Evolutionary conservation across 2,888 invertebrate genomes (phyloP), one percentile per base, ranked within the genome.

Genomic region (Pheosia tremula): DNA sequence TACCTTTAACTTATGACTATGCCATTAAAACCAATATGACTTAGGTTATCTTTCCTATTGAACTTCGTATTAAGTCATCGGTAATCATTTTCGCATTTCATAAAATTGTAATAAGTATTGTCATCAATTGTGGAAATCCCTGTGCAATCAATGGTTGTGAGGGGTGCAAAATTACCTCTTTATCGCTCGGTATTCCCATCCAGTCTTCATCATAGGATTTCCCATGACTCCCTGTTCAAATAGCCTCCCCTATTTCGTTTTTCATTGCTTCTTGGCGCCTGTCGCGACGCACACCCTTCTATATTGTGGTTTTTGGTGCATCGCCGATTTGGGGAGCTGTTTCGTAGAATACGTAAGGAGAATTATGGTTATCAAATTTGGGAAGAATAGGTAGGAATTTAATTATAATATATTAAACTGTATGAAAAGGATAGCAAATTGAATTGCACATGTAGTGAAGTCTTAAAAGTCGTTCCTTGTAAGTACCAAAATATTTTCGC

Each of bases 131-230:
- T 86, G 91, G 91, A 87, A 91, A 87, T 87, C 80, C 88, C 87
- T 78, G 70, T 73, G 71, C 79, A 85, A 84, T 87, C 85, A 82
- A 88, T 86, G 85, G 73, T 69, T 62, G 65, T 62, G 71, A 49
- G 81, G 84, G 86, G 88, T 84, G 86, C 83, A 71, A 84, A 75
- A 83, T 80, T 72, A 68, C 71, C 74, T 76, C 65, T 80, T 81
- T 79, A 79, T 74, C 72, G 78, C 62, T 67, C 77, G 89, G 91
- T 84, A 89, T 88, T 91, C 86, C 90, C 91, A 86, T 79, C 68
- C 75, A 68, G 78, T 72, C 77, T 85, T 86, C 87, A 88, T 90
- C 89, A 89, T 86, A 85, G 91, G 90, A 85, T 87, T 92, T 91
- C 82, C 91, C 91, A 80, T 77, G 79, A 77, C 74, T 79, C 79